phyloP scores from a whole-genome alignment of 2,113 vertebrate species.

The Ceyx melanurus region DNA sequence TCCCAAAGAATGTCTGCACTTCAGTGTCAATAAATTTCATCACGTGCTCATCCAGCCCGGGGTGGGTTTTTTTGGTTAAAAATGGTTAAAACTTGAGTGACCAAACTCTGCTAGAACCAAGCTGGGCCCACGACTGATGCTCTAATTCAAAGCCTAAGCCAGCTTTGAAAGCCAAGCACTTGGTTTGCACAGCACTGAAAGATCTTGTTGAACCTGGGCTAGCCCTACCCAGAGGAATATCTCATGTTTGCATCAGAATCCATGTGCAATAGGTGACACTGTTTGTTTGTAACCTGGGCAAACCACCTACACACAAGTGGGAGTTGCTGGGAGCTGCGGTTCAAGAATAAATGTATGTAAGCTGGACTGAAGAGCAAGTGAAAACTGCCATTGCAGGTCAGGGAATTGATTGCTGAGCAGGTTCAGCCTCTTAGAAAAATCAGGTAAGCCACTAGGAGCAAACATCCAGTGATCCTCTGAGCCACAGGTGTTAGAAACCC shows the following conservation, averaged over 20 bases:
- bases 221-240: not conserved
- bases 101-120: not conserved
- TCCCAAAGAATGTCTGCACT: conserved; percentile 6
- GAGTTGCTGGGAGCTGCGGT: not conserved
- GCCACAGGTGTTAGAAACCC: not conserved
- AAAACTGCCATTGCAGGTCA: not conserved
- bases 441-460: not conserved
- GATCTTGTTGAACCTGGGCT: not conserved
- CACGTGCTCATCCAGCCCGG: not conserved
- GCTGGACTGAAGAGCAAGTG: not conserved
- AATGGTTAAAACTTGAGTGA: not conserved
- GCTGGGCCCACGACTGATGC: not conserved
- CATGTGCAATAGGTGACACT: conserved; percentile 14
- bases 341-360: not conserved
- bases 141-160: not conserved
- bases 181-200: not conserved
- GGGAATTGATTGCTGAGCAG: not conserved
- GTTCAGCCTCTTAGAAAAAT: not conserved
- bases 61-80: no score
- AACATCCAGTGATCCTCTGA: not conserved
- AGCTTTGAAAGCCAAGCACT: not conserved
- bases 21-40: not conserved
- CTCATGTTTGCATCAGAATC: not conserved
- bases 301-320: not conserved
- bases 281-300: not conserved